Conservation (phyloP, 2,888 invertebrate genomes). For the Phengaris arion region DNA sequence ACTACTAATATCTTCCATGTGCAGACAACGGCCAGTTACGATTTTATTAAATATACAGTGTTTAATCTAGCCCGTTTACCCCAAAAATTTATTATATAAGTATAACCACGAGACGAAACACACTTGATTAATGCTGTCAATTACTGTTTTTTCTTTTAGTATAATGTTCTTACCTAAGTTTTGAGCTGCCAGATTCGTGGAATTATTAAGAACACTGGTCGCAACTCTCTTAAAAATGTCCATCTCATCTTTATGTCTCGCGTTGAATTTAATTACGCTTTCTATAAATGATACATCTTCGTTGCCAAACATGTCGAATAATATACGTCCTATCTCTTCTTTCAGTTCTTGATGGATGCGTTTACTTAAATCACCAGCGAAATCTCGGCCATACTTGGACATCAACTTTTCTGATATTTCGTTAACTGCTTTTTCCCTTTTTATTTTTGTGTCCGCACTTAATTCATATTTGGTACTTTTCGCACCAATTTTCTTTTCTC, state of each 20-base stretch:
- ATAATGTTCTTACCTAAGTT: conserved; percentile 55
- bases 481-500: conserved; percentile 25
- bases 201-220: conserved; percentile 52
- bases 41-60: too few species aligned
- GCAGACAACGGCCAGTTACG: too few species aligned
- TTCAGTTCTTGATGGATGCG: conserved; percentile 53
- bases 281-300: conserved; percentile 63
- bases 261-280: conserved; percentile 59
- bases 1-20: too few species aligned
- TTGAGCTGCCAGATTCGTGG: conserved; percentile 51
- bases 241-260: conserved; percentile 54
- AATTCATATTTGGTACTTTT: conserved; percentile 22
- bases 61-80: too few species aligned
- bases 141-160: not conserved
- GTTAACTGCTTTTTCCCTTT: conserved; percentile 58
- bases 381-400: conserved; percentile 47
- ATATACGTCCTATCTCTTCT: conserved; percentile 44
- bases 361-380: conserved; percentile 45
- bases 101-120: too few species aligned
- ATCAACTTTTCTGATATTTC: conserved; percentile 56
- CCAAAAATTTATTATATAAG: too few species aligned
- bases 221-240: conserved; percentile 57
- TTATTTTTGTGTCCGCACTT: conserved; percentile 43
- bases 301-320: conserved; percentile 59
- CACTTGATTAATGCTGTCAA: too few species aligned